Evolutionary conservation across 2,113 vertebrate species (phyloP).

Genomic region (Chionodraco myersi): DNA sequence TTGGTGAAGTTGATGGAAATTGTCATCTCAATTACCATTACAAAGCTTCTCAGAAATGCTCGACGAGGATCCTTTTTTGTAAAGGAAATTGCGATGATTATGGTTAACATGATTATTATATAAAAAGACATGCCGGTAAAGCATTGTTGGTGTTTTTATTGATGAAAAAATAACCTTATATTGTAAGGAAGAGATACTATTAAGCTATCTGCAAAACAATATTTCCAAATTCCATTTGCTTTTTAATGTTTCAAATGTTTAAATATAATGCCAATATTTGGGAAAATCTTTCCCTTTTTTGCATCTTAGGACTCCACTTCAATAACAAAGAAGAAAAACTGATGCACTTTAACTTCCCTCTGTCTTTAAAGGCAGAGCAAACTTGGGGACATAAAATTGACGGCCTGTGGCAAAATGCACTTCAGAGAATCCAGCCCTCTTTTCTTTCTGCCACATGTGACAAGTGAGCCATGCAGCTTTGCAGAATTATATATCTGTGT

Average conservation of each 20-base stretch:
- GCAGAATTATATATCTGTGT: conserved; percentile 79
- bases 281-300: not conserved
- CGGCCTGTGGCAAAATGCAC: conserved; percentile 76
- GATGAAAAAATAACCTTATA: not conserved
- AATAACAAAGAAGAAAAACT: conserved; percentile 55
- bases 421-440: conserved; percentile 70
- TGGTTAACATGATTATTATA: not conserved
- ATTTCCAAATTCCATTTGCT: not conserved
- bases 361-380: conserved; percentile 80
- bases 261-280: conserved; percentile 43
- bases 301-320: conserved; percentile 18
- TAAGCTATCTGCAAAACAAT: not conserved
- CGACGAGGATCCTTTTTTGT: not conserved
- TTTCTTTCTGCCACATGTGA: conserved; percentile 75
- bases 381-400: conserved; percentile 77
- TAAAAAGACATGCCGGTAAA: not conserved
- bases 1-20: conserved; percentile 43
- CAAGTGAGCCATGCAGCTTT: conserved; percentile 75
- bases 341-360: conserved; percentile 50
- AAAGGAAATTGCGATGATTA: not conserved
- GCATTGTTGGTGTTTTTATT: not conserved
- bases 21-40: conserved; percentile 14
- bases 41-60: conserved; percentile 4
- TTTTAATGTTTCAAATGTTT: not conserved
- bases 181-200: not conserved